Base-by-base conservation (phyloP, 1,140 invertebrate species). In the Bicyclus anynana region DNA sequence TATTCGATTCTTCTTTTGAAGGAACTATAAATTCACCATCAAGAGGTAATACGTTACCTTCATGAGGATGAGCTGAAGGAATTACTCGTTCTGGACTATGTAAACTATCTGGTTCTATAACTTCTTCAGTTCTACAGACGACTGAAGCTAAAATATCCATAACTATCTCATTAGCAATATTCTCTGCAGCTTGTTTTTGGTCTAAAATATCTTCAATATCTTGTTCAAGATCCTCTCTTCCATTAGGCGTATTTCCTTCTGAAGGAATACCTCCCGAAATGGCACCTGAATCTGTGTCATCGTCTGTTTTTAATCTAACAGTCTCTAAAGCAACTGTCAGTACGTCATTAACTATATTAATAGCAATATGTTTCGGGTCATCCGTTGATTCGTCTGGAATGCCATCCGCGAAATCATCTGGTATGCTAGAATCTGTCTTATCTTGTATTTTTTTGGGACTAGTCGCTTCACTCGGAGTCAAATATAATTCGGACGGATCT, bases 401-500 rank as follows among this genome's bases (percentile, higher is more conserved):
- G 17, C 79, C 23, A 23, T 23, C 91, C 33, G 80, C 84, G 40
- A 90, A 89, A 53, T 92, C 90, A 54, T 90, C 90, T 7, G 90
- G 77, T 51, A 91, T 84, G 17, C 79, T 79, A 1, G 80, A 84
- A n/a, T 90, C 89, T 53, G 88, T 86, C 71, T 88, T 84, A 63
- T 88, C 85, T 69, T 73, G 68, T 55, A 64, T 69, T 80, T 84
- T 87, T 64, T 79, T 87, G 66, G 87, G 89, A 62, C 87, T 89
- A 55, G 85, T 89, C 6, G 84, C 89, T 76, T 92, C 91, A 42
- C 91, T 92, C 9, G 91, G 91, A 51, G 91, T 92, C 48, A 92
- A 74, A 69, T 92, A 92, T 27, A 91, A 86, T 62, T 92, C 91
- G 37, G 91, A 92, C 59, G 87, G 91, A 70, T 92, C 91, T 18